Percentiles rank a stretch among this genome's conserved stretches.
phyloP scores from a whole-genome alignment of 2,113 vertebrate species.

The Ondatra zibethicus region DNA sequence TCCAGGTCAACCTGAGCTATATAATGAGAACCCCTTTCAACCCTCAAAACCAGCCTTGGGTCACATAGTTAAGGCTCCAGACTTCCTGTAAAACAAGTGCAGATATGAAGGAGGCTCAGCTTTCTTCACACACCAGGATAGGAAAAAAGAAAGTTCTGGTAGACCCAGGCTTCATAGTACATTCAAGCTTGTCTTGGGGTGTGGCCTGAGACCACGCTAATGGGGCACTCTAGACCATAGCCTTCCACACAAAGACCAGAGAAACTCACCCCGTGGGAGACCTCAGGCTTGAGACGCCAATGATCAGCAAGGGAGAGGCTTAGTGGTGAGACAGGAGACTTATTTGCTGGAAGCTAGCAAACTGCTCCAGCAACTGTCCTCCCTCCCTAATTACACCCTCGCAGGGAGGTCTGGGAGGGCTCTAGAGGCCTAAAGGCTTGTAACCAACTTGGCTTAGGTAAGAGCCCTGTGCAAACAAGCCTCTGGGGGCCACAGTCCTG shows the following conservation, averaged over 20 bases:
- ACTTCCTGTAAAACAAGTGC: not conserved
- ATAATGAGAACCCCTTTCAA: not conserved
- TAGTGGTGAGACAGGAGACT: slow-evolving; percentile 67
- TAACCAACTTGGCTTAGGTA: slow-evolving; percentile 73
- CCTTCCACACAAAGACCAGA: not conserved
- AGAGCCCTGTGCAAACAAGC: slow-evolving; percentile 80
- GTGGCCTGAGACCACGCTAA: not conserved
- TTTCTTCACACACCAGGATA: not conserved
- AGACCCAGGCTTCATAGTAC: not conserved
- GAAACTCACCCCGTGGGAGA: slow-evolving; percentile 37
- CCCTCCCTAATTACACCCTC: slow-evolving; percentile 74
- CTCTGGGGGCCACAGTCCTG: slow-evolving; percentile 71
- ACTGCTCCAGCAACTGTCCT: slow-evolving; percentile 59
- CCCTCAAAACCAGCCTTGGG: not conserved
- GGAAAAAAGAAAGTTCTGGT: not conserved
- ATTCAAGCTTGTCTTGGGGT: not conserved
- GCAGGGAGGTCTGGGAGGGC: slow-evolving; percentile 65
- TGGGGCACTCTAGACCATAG: not conserved
- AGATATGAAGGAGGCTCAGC: not conserved
- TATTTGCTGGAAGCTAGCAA: slow-evolving; percentile 81
- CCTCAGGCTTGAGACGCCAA: slow-evolving; percentile 33
- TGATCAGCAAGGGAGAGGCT: slow-evolving; percentile 76
- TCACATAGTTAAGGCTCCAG: not conserved
- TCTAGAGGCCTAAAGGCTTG: slow-evolving; percentile 72
- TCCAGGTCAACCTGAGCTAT: not conserved